A percentile compares a stretch with the other conserved stretches of the same genome.
These are phyloP conservation scores for Drosophila bocki DNA, from an alignment of 1,140 invertebrate genomes.

Conservation along the genomic window DNA sequence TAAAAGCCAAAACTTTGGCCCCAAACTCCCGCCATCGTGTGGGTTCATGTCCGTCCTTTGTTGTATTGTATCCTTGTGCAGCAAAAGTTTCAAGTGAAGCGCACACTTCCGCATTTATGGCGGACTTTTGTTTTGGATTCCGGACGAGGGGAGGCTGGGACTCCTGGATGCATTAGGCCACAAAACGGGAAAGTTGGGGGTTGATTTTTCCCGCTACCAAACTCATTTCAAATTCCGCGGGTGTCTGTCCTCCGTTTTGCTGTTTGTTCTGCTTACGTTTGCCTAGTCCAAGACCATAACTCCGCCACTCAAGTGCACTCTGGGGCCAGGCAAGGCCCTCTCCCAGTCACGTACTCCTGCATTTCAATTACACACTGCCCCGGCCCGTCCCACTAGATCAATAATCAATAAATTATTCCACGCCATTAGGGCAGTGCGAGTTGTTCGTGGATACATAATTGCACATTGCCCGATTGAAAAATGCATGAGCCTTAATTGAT, in stretches of 20 bases:
- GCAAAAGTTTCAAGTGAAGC: constrained; percentile 61
- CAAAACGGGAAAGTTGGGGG: constrained; percentile 4
- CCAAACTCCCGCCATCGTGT: constrained; percentile 34
- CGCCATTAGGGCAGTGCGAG: constrained; percentile 47
- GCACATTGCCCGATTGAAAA: constrained; percentile 44
- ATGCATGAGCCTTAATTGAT: constrained; percentile 53
- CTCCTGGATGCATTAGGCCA: constrained; percentile 52
- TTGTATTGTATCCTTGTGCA: constrained; percentile 32
- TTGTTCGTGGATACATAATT: constrained; percentile 45
- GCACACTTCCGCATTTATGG: constrained; percentile 73
- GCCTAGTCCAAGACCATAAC: constrained; percentile 39
- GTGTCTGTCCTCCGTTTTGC: constrained; percentile 51
- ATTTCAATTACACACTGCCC: constrained; percentile 52
- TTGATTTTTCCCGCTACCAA: neutral
- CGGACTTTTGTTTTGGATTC: constrained; percentile 67
- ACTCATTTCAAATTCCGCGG: constrained; percentile 62
- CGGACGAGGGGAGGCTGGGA: neutral
- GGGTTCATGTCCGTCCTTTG: constrained; percentile 41
- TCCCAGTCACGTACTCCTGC: constrained; percentile 44
- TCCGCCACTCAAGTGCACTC: constrained; percentile 58
- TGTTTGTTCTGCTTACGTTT: constrained; percentile 47
- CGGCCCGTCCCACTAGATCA: constrained; percentile 12
- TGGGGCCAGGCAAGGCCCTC: constrained; percentile 17
- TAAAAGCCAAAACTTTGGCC: constrained; percentile 79
- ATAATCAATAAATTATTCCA: constrained; percentile 64